Evolutionary conservation across 2,797 vertebrate species (phyloP).

Genomic region (Lepilemur ruficaudatus): DNA sequence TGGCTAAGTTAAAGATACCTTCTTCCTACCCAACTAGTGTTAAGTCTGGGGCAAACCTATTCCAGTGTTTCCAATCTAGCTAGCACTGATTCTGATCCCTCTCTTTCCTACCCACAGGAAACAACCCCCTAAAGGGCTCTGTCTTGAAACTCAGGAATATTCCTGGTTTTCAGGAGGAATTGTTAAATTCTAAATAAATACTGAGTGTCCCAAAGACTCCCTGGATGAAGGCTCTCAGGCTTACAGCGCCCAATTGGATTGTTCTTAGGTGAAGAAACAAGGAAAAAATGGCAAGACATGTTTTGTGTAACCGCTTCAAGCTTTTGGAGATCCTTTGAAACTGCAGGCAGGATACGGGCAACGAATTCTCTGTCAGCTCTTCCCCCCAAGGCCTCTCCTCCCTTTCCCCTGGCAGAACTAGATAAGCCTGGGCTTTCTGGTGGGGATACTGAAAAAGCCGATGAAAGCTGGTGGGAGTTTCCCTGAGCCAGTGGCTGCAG

Average conservation of each 20-base stretch:
- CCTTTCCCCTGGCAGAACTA: not conserved
- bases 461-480: conserved; percentile 34
- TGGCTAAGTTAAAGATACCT: not conserved
- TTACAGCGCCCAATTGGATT: not conserved
- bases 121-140: not conserved
- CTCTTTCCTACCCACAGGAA: not conserved
- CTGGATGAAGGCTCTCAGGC: not conserved
- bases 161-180: not conserved
- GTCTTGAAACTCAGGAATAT: not conserved
- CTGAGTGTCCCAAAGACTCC: not conserved
- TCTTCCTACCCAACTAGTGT: not conserved
- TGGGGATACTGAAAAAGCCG: not conserved
- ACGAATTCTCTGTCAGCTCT: conserved; percentile 37
- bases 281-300: not conserved
- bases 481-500: conserved; percentile 39
- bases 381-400: not conserved
- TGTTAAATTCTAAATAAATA: conserved; percentile 54
- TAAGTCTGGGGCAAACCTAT: conserved; percentile 20
- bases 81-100: not conserved
- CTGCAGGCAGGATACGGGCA: not conserved
- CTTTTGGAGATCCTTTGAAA: conserved; percentile 22
- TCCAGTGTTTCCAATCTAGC: not conserved
- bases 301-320: conserved; percentile 45
- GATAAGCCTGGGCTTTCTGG: not conserved
- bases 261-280: not conserved